Base-by-base conservation (phyloP, 2,888 invertebrate genomes). In the Caenorhabditis sp. region DNA sequence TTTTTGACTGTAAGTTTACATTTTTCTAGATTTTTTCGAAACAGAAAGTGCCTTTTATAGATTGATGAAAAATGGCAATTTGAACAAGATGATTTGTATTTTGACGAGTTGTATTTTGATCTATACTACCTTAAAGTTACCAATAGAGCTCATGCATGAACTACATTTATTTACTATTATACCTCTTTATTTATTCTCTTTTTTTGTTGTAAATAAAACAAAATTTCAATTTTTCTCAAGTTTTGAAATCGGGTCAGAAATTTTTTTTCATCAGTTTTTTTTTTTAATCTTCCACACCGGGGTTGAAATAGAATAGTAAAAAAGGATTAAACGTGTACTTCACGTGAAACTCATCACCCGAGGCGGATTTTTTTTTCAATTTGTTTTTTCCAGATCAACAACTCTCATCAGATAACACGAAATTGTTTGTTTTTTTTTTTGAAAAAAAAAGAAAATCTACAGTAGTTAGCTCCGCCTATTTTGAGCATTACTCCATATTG, bases 21-120 rank as follows among this genome's bases (percentile, higher is more conserved):
- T 55, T 58, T 51, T 51, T 51, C 12, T 17, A 8, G n/a, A 23
- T 61, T n/a, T n/a, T 50, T 50, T 50, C 19, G 43, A 64, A 66
- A 23, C 71, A 67, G 64, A 62, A 66, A 49, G 55, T 70, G 59
- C 64, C 71, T 36, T 62, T 51, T 51, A 21, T 51, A 53, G 8
- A 59, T 37, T 19, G 64, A 55, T n/a, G 59, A 61, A 37, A 66
- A 64, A 37, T 77, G 71, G 77, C 66, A 71, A 58, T 77, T 77
- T 54, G 65, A 71, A 51, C 64, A 66, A 24, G 77, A 74, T 60
- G 77, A 77, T 54, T 21, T 77, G 21, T 66, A 62, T 61, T 70
- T 77, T 65, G 69, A 74, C n/a, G 69, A 69, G 51, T 61, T 77
- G 55, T 62, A 69, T 66, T 74, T 77, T 51, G 70, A 74, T 54